Evolutionary conservation across 2,797 vertebrate genomes (phyloP).

Genomic region (Astyanax mexicanus): DNA sequence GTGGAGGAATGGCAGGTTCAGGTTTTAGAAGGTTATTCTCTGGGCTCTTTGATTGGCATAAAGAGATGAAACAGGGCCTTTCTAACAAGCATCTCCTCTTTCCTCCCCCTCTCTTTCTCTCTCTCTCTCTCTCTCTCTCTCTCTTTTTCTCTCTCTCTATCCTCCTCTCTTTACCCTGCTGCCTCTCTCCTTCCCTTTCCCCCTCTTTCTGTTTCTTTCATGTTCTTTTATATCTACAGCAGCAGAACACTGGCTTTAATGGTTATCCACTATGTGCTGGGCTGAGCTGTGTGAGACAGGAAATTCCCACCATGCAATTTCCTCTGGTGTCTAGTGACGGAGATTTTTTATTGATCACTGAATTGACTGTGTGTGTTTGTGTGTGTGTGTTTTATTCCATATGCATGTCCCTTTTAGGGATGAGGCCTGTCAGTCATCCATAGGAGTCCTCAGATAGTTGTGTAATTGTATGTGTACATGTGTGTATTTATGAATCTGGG

Average conservation of each 20-base stretch:
- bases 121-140: neutral
- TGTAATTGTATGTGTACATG: neutral
- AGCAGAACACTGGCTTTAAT: neutral
- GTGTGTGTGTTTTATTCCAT: slow-evolving; percentile 23
- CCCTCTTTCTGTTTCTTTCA: slow-evolving; percentile 27
- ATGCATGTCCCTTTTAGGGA: slow-evolving; percentile 43
- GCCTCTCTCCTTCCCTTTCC: neutral
- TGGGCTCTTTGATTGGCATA: slow-evolving; percentile 58
- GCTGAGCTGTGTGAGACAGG: slow-evolving; percentile 16
- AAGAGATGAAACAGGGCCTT: slow-evolving; percentile 55
- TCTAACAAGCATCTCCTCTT: slow-evolving; percentile 50
- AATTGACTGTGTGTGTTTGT: neutral
- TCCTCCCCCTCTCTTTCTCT: slow-evolving; percentile 22
- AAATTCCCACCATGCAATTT: slow-evolving; percentile 54
- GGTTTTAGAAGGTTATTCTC: slow-evolving; percentile 44
- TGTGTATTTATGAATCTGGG: neutral
- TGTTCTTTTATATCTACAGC: neutral
- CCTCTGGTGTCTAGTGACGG: slow-evolving; percentile 30
- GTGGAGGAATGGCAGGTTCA: slow-evolving; percentile 42
- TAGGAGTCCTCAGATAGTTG: neutral
- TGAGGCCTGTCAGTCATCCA: slow-evolving; percentile 44
- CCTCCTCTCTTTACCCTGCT: neutral
- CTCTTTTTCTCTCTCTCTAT: slow-evolving; percentile 33
- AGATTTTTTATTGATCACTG: slow-evolving; percentile 19
- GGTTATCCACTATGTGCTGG: slow-evolving; percentile 1